Evolutionary conservation across 1,140 invertebrate species (phyloP).

Genomic region (Monochamus saltuarius): DNA sequence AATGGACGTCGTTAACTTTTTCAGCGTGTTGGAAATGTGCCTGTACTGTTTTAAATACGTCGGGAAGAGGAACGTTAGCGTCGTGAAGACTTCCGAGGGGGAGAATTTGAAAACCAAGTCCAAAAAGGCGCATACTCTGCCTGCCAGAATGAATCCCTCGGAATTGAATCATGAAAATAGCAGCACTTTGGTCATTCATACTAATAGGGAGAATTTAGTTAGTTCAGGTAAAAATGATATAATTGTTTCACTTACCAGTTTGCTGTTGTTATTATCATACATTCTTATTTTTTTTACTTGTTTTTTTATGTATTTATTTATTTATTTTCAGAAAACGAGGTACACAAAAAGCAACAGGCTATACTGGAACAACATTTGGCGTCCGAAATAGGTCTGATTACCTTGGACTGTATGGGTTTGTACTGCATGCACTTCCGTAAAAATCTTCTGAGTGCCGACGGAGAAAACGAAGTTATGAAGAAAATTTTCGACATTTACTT

Average conservation of each 20-base stretch:
- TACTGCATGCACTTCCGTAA: slow-evolving; percentile 79
- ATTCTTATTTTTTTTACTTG: too few relatives aligned
- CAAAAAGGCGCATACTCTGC: slow-evolving; percentile 71
- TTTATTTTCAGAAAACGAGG: slow-evolving; percentile 59
- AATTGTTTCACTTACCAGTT: too few relatives aligned
- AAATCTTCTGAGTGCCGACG: slow-evolving; percentile 63
- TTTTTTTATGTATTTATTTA: too few relatives aligned
- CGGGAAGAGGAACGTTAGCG: slow-evolving; percentile 69
- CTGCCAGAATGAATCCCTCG: slow-evolving; percentile 75
- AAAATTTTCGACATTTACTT: slow-evolving; percentile 82
- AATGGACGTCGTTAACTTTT: slow-evolving; percentile 75
- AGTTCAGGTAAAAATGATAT: slow-evolving; percentile 29
- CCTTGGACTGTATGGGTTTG: slow-evolving; percentile 81
- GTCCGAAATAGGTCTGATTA: slow-evolving; percentile 85
- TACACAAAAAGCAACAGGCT: slow-evolving; percentile 62
- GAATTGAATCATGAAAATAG: slow-evolving; percentile 59
- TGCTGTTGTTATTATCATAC: too few relatives aligned
- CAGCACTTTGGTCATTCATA: slow-evolving; percentile 59
- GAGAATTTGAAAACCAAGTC: slow-evolving; percentile 58
- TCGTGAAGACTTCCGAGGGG: slow-evolving; percentile 49
- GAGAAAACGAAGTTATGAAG: slow-evolving; percentile 75
- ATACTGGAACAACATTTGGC: slow-evolving; percentile 84
- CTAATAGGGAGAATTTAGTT: slow-evolving; percentile 58
- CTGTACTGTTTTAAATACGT: slow-evolving; percentile 86
- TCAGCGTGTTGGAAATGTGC: slow-evolving; percentile 77